Evolutionary conservation across 1,140 invertebrate genomes (phyloP).

Genomic region (Diabrotica virgifera): DNA sequence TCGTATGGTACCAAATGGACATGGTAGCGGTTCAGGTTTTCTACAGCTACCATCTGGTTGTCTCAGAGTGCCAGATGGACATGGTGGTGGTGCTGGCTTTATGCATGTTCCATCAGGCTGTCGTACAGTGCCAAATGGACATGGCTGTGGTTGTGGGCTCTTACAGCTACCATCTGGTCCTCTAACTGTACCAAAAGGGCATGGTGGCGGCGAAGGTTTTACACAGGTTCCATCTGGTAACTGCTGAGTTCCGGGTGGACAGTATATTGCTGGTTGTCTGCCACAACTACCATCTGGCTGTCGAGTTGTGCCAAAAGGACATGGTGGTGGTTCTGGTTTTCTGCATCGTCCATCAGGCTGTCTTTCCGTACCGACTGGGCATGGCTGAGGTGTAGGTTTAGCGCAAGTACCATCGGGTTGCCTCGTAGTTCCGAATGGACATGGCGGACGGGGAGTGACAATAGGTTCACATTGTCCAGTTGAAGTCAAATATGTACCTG

Average conservation of each 20-base stretch:
- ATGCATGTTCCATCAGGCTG: constrained; percentile 17
- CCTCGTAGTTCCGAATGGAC: constrained; percentile 4
- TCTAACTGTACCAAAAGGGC: constrained; percentile 27
- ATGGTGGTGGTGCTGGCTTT: constrained; percentile 4
- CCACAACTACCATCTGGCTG: constrained; percentile 17
- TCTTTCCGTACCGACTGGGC: constrained; percentile 26
- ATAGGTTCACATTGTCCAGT: constrained; percentile 16
- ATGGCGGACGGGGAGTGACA: constrained; percentile 7
- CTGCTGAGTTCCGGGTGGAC: constrained; percentile 26
- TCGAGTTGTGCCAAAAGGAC: constrained; percentile 2
- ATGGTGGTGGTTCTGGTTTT: constrained; percentile 8
- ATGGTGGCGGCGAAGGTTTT: constrained; percentile 15
- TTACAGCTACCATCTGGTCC: constrained; percentile 25
- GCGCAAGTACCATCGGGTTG: constrained; percentile 9
- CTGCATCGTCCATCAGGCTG: constrained; percentile 23
- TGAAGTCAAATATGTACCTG: neutral
- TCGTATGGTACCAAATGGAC: constrained; percentile 18
- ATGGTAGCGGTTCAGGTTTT: constrained; percentile 5
- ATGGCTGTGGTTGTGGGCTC: constrained; percentile 14
- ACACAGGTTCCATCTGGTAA: constrained; percentile 24
- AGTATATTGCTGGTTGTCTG: constrained; percentile 9
- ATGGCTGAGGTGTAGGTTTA: constrained; percentile 12
- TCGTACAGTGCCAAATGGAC: constrained; percentile 25
- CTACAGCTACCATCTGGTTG: constrained; percentile 26
- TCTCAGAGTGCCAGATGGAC: constrained; percentile 26